phyloP scores from a whole-genome alignment of 2,113 vertebrate species.

The Podarcis muralis region DNA sequence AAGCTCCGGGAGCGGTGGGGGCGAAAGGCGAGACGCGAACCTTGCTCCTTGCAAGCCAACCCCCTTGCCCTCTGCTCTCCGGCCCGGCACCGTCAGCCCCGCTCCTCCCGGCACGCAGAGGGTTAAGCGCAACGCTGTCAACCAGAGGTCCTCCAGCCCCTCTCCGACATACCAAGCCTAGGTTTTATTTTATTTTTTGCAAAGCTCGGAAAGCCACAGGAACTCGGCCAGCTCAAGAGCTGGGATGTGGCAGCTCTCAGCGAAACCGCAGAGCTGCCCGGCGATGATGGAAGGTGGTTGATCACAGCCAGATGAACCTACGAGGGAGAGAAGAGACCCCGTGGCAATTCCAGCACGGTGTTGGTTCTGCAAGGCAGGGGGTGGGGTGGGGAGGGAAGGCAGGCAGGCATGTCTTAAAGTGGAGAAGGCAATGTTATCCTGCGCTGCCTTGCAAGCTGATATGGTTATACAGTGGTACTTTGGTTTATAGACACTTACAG shows the following conservation, averaged over 20 bases:
- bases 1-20: neutral
- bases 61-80: neutral
- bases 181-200: neutral
- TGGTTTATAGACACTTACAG: too few species aligned
- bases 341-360: neutral
- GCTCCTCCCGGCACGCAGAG: neutral
- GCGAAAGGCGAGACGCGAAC: neutral
- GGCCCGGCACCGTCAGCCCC: neutral
- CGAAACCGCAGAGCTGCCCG: constrained; percentile 16
- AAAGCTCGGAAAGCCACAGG: constrained; percentile 5
- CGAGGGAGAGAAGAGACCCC: neutral
- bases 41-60: neutral
- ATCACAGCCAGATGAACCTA: neutral
- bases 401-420: neutral
- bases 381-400: too few species aligned
- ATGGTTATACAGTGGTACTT: too few species aligned
- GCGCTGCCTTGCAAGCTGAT: too few species aligned
- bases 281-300: neutral
- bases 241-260: constrained; percentile 30
- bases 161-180: constrained; percentile 7
- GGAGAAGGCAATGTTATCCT: neutral
- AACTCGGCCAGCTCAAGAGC: constrained; percentile 12
- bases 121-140: neutral
- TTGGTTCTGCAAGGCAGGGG: neutral
- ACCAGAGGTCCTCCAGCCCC: neutral